Evolutionary conservation across 2,888 invertebrate genomes (phyloP).

Genomic region (Boloria selene): DNA sequence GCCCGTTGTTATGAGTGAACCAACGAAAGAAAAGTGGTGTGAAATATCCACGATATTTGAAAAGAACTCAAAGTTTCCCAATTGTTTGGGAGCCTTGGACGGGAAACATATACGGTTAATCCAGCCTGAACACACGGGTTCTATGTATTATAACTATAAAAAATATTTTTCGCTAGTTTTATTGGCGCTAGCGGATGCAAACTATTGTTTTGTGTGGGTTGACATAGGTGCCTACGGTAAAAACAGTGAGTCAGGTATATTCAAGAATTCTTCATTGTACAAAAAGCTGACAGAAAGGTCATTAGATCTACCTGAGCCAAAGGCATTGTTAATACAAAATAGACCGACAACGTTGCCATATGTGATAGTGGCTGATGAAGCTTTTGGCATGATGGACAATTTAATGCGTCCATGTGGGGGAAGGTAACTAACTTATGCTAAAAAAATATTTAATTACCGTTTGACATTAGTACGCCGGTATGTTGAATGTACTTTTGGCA

Average conservation of each 20-base stretch:
- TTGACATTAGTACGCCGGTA: constrained; percentile 31
- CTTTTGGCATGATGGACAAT: constrained; percentile 40
- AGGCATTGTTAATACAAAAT: constrained; percentile 37
- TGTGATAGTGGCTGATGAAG: constrained; percentile 42
- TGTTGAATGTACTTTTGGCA: constrained; percentile 38
- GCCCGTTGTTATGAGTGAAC: constrained; percentile 38
- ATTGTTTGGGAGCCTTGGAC: constrained; percentile 42
- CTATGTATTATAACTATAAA: constrained; percentile 42
- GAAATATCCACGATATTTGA: constrained; percentile 40
- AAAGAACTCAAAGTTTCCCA: constrained; percentile 41
- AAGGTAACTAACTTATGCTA: constrained; percentile 35
- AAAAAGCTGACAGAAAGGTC: constrained; percentile 41
- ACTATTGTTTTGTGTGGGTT: constrained; percentile 40
- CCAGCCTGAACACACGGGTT: constrained; percentile 41
- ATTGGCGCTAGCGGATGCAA: constrained; percentile 39
- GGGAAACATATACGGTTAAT: constrained; percentile 43
- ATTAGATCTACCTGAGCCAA: constrained; percentile 39
- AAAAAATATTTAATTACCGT: constrained; percentile 25
- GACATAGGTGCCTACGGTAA: constrained; percentile 43
- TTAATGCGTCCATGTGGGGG: constrained; percentile 40
- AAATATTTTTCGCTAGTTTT: constrained; percentile 42
- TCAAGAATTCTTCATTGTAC: constrained; percentile 39
- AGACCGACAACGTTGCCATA: constrained; percentile 37
- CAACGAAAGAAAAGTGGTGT: constrained; percentile 40
- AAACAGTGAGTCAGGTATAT: constrained; percentile 41